phyloP scores from a whole-genome alignment of 2,113 vertebrate species.

The Lutjanus erythropterus region DNA sequence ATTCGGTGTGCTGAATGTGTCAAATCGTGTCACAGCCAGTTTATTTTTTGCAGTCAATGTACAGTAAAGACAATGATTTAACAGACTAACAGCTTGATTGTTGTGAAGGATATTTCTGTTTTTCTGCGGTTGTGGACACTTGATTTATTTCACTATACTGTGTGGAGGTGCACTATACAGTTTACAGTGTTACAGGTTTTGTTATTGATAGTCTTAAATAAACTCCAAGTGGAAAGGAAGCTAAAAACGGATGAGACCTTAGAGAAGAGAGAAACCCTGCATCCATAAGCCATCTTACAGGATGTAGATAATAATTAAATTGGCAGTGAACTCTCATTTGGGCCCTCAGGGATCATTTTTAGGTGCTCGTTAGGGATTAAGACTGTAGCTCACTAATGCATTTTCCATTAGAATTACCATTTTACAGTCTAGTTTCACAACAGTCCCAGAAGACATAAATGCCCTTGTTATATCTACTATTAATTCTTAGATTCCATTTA shows the following conservation, averaged over 20 bases:
- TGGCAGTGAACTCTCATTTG: conserved; percentile 12
- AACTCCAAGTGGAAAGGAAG: neutral
- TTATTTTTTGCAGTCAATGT: no score
- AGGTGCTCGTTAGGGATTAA: conserved; percentile 43
- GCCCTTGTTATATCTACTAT: conserved; percentile 17
- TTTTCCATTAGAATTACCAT: conserved; percentile 40
- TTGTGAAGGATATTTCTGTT: neutral
- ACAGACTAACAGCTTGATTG: neutral
- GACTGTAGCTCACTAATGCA: conserved; percentile 7
- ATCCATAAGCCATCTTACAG: conserved; percentile 23
- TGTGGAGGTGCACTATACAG: neutral
- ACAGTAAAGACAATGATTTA: no score
- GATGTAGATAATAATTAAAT: conserved; percentile 27
- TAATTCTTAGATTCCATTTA: conserved; percentile 18
- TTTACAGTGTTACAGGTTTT: neutral
- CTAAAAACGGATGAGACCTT: neutral
- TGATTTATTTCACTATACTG: neutral
- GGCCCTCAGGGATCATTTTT: conserved; percentile 30
- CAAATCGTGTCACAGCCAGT: no score
- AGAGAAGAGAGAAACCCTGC: neutral
- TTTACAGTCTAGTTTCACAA: conserved; percentile 24
- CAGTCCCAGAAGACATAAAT: conserved; percentile 28
- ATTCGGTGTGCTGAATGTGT: no score
- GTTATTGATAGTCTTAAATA: neutral
- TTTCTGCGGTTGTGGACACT: neutral